Conservation (phyloP, 2,888 invertebrate genomes). For the Zhuqinia jingwanae region DNA sequence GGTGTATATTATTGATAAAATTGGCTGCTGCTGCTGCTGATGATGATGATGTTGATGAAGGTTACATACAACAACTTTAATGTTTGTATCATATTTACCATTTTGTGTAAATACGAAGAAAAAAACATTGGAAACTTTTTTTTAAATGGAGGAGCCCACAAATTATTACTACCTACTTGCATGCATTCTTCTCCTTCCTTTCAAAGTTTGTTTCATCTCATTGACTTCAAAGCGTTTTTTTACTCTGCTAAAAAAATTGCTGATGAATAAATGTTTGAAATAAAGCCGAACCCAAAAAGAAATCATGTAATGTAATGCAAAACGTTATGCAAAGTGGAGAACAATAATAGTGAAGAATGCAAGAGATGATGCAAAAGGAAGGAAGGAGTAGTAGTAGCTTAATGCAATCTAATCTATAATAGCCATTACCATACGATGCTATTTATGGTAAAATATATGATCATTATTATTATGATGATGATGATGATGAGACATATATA, state of each 20-base stretch:
- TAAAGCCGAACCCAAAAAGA: slow-evolving; percentile 7
- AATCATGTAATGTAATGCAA: slow-evolving; percentile 2
- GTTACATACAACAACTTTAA: neutral
- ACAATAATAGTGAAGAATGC: neutral
- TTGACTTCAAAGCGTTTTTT: slow-evolving; percentile 60
- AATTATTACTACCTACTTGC: slow-evolving; percentile 43
- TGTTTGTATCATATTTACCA: too few relatives aligned
- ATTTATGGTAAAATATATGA: neutral
- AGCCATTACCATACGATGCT: neutral
- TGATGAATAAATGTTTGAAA: neutral
- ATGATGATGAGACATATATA: slow-evolving; percentile 30
- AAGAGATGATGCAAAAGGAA: neutral
- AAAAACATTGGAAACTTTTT: slow-evolving; percentile 39
- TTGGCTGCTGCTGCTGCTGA: slow-evolving; percentile 52
- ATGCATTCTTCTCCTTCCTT: neutral
- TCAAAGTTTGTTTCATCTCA: slow-evolving; percentile 48
- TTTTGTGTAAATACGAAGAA: neutral
- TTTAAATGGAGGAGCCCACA: slow-evolving; percentile 1
- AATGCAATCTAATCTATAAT: slow-evolving; percentile 8
- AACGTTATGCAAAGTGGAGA: neutral
- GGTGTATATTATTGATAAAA: neutral
- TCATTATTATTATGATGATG: too few relatives aligned
- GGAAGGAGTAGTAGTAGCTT: slow-evolving; percentile 9
- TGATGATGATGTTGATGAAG: slow-evolving; percentile 47
- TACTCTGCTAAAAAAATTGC: neutral